These are phyloP conservation scores for Arenicola marina DNA, from an alignment of 2,888 invertebrate species.

Conservation along the genomic window DNA sequence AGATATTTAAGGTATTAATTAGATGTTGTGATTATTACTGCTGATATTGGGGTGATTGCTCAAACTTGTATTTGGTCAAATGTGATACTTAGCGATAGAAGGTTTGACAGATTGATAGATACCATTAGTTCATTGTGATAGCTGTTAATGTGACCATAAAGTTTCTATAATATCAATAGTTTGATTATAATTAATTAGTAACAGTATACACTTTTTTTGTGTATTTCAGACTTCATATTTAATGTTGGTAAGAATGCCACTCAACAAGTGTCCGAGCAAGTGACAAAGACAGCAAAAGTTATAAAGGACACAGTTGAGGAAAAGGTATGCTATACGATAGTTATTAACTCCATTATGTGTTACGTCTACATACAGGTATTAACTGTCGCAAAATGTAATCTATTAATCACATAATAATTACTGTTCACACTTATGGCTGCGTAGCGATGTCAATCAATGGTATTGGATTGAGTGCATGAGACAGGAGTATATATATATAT, in stretches of 20 bases:
- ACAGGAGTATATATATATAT: neutral
- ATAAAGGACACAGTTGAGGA: constrained; percentile 96
- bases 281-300: constrained; percentile 88
- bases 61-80: too few relatives aligned
- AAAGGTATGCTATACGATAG: constrained; percentile 64
- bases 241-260: constrained; percentile 33
- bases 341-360: neutral
- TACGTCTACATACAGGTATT: neutral
- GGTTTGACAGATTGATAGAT: too few relatives aligned
- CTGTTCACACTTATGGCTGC: neutral
- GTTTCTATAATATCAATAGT: neutral
- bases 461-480: neutral
- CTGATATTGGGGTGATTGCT: too few relatives aligned
- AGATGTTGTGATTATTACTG: too few relatives aligned
- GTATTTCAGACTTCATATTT: constrained; percentile 29
- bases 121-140: too few relatives aligned
- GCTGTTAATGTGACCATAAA: too few relatives aligned
- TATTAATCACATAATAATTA: neutral
- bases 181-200: constrained; percentile 2
- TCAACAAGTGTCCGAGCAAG: constrained; percentile 76
- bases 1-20: too few relatives aligned
- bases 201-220: neutral
- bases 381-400: neutral
- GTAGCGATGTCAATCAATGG: neutral
- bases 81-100: too few relatives aligned